Evolutionary conservation across 2,797 vertebrate genomes (phyloP), one percentile per base, ranked within the genome.

Genomic region (Malurus splendens): DNA sequence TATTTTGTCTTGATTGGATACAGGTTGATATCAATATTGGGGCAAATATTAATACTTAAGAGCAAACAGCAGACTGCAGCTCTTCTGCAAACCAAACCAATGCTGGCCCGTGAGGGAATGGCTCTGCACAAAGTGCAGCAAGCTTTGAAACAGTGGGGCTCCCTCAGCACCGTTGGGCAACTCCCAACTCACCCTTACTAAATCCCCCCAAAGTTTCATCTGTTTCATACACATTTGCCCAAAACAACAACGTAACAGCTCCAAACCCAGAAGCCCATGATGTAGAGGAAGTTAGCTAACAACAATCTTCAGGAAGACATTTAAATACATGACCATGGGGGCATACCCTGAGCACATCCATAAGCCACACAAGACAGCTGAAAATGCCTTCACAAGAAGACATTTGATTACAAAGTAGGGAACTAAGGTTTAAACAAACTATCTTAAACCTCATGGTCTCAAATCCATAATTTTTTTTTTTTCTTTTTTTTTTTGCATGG

Each of bases 11-110:
- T 48, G 5, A 72, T 57, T 10, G 59, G 23, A n/a, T 16, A 39
- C 0, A 2, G 28, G 6, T 5, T 60, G 12, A 10, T 32, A 82
- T 62, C 10, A 33, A 17, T 18, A 44, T 6, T 17, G 25, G 15
- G 15, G 23, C 39, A 47, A 52, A 56, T 51, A 59, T 55, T 41
- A 81, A 78, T 33, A 24, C 6, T 48, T 7, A 39, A 18, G 12
- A 57, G 27, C 14, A 87, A 64, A 17, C 14, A 62, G 22, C 16
- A 81, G 59, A 32, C 19, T 12, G 6, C 12, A 65, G 51, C 25
- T 56, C 22, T 57, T 4, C 59, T n/a, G 47, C 22, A 22, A 78
- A 42, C 8, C 14, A 30, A 71, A 48, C 14, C 24, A 62, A 10
- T 6, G 10, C 7, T 75, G 17, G 17, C 28, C 4, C 9, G 4